phyloP scores from a whole-genome alignment of 2,888 invertebrate species.

The Aspidiotus destructor region DNA sequence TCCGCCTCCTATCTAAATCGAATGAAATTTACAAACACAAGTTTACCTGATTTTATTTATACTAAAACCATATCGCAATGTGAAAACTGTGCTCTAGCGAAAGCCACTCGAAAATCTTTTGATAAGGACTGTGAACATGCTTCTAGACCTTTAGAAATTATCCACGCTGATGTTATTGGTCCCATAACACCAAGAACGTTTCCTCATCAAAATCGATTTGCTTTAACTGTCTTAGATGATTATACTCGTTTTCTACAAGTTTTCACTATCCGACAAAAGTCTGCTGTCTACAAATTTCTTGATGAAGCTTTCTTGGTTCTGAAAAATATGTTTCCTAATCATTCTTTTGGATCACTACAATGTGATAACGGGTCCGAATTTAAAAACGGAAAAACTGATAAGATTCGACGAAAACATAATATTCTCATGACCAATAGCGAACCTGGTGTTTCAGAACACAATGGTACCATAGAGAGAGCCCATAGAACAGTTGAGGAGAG shows the following conservation, averaged over 20 bases:
- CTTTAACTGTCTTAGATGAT: constrained; percentile 4
- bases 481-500: constrained; percentile 1
- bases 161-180: constrained; percentile 2
- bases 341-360: neutral
- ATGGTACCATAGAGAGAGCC: neutral
- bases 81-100: no score
- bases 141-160: neutral
- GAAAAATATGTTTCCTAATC: neutral
- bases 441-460: neutral
- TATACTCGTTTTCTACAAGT: neutral
- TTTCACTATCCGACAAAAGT: neutral
- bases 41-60: neutral
- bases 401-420: neutral
- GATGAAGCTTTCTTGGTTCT: neutral
- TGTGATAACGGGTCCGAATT: constrained; percentile 4
- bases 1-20: neutral
- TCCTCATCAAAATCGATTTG: neutral
- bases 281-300: neutral
- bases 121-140: constrained; percentile 3
- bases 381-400: neutral
- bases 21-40: neutral
- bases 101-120: neutral
- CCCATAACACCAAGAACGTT: neutral
- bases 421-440: neutral
- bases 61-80: neutral